phyloP scores from a whole-genome alignment of 2,113 vertebrate genomes.

The Asarcornis scutulata region DNA sequence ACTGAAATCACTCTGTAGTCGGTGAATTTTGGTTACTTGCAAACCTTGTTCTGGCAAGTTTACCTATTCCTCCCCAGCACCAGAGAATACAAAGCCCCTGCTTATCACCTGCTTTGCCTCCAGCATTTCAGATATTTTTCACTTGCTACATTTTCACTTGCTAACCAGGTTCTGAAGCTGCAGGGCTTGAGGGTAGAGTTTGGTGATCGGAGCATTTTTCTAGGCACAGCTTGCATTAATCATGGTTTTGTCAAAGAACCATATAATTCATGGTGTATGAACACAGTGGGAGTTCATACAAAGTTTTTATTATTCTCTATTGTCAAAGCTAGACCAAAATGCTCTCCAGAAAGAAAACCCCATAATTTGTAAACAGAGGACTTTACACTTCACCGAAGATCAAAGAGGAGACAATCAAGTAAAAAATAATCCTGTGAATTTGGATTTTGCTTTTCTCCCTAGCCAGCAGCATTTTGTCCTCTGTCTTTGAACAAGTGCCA shows the following conservation, averaged over 20 bases:
- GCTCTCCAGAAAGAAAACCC: not conserved
- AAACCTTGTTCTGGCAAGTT: not conserved
- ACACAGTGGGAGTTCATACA: not conserved
- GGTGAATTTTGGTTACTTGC: constrained; percentile 14
- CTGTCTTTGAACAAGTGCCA: constrained; percentile 52
- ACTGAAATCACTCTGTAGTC: not conserved
- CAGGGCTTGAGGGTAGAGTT: not conserved
- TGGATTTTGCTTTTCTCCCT: constrained; percentile 7
- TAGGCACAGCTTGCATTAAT: not conserved
- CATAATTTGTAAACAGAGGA: constrained; percentile 15
- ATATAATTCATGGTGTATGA: constrained; percentile 3
- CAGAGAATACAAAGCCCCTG: not conserved
- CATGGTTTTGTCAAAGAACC: constrained; percentile 10
- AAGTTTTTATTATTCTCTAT: constrained; percentile 25
- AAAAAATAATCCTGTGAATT: not conserved
- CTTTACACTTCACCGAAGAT: constrained; percentile 9
- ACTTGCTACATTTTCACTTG: not conserved
- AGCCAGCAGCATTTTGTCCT: not conserved
- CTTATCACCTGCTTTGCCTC: constrained; percentile 16
- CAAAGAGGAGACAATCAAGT: not conserved
- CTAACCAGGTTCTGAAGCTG: constrained; percentile 4
- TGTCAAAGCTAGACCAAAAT: not conserved
- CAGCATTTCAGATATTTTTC: not conserved
- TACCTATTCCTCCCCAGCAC: not conserved
- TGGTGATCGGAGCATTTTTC: not conserved